Evolutionary conservation across 1,140 invertebrate genomes (phyloP).

Genomic region (Lethocerus indicus): DNA sequence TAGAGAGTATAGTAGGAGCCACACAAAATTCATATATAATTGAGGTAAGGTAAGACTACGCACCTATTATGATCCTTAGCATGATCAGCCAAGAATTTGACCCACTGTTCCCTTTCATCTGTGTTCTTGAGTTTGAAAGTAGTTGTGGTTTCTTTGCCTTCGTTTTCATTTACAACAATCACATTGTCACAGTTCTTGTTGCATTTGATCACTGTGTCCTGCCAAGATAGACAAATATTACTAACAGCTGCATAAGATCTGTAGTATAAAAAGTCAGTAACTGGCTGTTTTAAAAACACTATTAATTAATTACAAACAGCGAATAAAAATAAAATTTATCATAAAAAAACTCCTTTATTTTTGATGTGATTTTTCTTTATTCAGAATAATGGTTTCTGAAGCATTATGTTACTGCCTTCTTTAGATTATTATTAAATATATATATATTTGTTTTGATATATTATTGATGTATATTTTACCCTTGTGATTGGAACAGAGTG

Average conservation of each 20-base stretch:
- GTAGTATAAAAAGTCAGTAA: background rate
- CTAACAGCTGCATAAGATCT: background rate
- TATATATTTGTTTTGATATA: background rate
- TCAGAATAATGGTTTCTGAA: background rate
- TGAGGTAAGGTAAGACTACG: conserved; percentile 5
- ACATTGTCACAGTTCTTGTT: conserved; percentile 25
- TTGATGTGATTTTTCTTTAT: background rate
- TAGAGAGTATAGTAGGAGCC: background rate
- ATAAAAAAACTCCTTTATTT: background rate
- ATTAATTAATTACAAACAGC: background rate
- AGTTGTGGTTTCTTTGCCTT: conserved; percentile 23
- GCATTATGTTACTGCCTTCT: background rate
- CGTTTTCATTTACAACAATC: conserved; percentile 24
- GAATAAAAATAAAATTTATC: background rate
- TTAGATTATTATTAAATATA: background rate
- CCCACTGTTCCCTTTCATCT: conserved; percentile 30
- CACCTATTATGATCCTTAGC: conserved; percentile 29
- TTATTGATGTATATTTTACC: background rate
- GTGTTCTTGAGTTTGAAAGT: conserved; percentile 24
- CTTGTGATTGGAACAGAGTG: background rate
- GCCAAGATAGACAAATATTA: conserved; percentile 8
- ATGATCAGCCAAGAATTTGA: conserved; percentile 27
- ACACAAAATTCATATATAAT: background rate
- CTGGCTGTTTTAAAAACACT: background rate
- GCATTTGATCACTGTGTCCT: conserved; percentile 26